Conservation (phyloP, 2,113 vertebrate genomes). For the Rhynchomys soricoides region DNA sequence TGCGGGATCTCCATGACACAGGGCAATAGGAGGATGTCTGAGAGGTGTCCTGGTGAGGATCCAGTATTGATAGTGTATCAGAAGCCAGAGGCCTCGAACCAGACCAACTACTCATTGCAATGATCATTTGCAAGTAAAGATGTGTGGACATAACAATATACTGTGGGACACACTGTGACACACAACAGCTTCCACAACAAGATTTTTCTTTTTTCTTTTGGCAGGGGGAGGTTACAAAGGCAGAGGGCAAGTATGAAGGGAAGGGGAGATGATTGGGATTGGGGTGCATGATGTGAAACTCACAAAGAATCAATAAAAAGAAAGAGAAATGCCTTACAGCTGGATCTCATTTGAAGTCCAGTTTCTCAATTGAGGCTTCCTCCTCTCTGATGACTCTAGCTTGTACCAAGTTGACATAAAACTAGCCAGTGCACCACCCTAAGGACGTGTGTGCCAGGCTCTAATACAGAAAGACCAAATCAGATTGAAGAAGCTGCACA, state of each 20-base stretch:
- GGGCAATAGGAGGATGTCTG: background rate
- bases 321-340: background rate
- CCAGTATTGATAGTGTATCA: background rate
- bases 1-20: background rate
- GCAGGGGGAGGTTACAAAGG: background rate
- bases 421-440: background rate
- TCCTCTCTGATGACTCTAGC: background rate
- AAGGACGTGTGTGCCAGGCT: background rate
- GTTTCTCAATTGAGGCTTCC: background rate
- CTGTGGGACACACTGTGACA: background rate
- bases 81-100: background rate
- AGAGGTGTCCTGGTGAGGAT: background rate
- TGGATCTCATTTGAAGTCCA: background rate
- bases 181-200: background rate
- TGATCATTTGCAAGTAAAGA: background rate
- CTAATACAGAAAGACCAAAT: background rate
- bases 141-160: background rate
- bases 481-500: background rate
- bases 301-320: background rate
- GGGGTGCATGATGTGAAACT: background rate
- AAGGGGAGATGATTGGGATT: background rate
- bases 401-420: background rate
- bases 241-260: background rate
- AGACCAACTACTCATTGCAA: background rate
- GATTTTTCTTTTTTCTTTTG: background rate